Base-by-base conservation (phyloP, 30 jellyfish, hydroid and myxozoan genomes). In the Pelagia noctiluca region DNA sequence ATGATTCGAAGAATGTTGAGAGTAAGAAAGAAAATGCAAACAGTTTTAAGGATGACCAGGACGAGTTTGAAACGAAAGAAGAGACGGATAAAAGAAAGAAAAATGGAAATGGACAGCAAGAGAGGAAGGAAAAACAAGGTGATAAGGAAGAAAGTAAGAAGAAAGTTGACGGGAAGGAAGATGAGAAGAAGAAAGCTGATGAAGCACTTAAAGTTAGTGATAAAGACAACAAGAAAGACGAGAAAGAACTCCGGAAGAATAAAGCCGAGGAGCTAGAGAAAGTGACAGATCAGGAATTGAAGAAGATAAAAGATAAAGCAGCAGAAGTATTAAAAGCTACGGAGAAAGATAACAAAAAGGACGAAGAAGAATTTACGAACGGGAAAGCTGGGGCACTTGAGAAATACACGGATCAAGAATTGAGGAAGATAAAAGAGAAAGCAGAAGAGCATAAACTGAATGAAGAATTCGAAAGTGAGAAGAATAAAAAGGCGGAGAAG, bases 11-110 rank as follows among this genome's bases (percentile, higher is more conserved):
- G 1, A 57, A 54, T 78, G 80, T 12, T 13, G 32, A 35, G 19
- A 13, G 63, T 33, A 63, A 66, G 18, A 81, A 38, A 1, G 67
- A 50, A 47, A 50, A 75, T 35, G 32, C 10, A 22, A 2, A 3
- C 54, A 31, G 22, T 1, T 4, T 11, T n/a, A 74, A 30, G 76
- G 31, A 35, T 2, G 11, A 4, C 3, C 28, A 4, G 3, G n/a
- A 71, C 24, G 83, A 37, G 75, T 13, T 2, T 25, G n/a, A 21
- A 65, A 18, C 10, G 30, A 18, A 21, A 34, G 3, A 30, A 42
- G n/a, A 75, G 75, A 23, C 1, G 63, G 64, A 21, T 19, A 33
- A 72, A 50, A 29, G 34, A 50, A 57, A 49, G 21, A 75, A 38
- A 25, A 47, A 11, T 36, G 31, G 2, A 26, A 22, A 52, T n/a